These are phyloP conservation scores for Catagonus wagneri DNA, from an alignment of 2,113 vertebrate genomes.

Conservation along the genomic window DNA sequence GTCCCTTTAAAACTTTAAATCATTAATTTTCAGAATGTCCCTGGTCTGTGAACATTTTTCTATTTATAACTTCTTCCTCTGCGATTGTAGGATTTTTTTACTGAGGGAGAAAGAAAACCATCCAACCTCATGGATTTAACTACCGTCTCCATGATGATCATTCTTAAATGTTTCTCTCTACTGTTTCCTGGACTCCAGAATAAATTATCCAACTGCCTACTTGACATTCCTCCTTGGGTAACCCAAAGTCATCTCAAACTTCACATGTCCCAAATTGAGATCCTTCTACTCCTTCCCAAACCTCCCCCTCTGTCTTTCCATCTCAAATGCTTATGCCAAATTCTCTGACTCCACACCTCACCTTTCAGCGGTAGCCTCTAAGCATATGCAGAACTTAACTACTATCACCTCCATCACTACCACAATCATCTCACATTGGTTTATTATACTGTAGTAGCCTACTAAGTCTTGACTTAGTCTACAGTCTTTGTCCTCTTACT, in stretches of 20 bases:
- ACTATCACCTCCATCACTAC: neutral
- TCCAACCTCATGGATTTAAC: neutral
- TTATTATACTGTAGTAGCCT: neutral
- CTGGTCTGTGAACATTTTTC: neutral
- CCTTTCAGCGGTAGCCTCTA: neutral
- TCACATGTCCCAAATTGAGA: neutral
- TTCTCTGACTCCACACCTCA: neutral
- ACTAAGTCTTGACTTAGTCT: neutral
- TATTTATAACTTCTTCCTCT: neutral
- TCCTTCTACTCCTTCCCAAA: neutral
- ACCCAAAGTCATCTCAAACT: neutral
- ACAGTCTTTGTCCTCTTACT: neutral
- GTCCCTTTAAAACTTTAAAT: neutral
- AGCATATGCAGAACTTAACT: neutral
- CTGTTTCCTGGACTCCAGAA: neutral
- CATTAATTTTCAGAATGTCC: neutral
- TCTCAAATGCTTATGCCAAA: neutral
- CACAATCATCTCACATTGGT: neutral
- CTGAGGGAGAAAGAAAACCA: neutral
- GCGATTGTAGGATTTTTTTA: constrained; percentile 44
- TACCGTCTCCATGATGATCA: neutral
- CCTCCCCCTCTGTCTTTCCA: neutral
- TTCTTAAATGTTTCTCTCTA: neutral
- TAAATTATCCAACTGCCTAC: neutral
- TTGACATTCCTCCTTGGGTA: neutral